Evolutionary conservation across 2,797 vertebrate genomes (phyloP), one percentile per base, ranked within the genome.

Genomic region (Pempheris klunzingeri): DNA sequence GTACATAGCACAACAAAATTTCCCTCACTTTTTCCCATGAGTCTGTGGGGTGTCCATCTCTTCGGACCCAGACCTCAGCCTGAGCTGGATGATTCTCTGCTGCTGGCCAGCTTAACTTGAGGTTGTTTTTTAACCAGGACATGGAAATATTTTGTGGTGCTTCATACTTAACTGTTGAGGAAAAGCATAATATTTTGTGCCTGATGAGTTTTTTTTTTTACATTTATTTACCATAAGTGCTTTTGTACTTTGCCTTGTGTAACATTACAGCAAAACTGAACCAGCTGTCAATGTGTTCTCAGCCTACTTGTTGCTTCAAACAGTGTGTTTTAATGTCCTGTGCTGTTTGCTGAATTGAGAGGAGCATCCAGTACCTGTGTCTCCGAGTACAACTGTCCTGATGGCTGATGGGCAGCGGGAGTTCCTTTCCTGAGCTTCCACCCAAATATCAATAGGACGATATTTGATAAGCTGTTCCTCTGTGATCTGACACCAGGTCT

Each of bases 161-260:
- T 22, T 80, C 66, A 53, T 86, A 92, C 63, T 93, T 94, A 30
- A 94, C 94, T 94, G 82, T 66, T 39, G 49, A 83, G 26, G 8
- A 60, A 62, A 74, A 62, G 46, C 10, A 66, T 47, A 68, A 61
- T 14, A 12, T 14, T 44, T 8, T n/a, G 3, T 57, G 13, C 2
- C 13, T 32, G n/a, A 24, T 26, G 5, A 4, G 49, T 32, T 12
- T 17, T 17, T 5, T 49, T 50, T 17, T 52, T 22, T 11, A 36
- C 18, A 28, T 71, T 28, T 17, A 46, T 24, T 74, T 50, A 7
- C 30, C 53, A 26, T 15, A 64, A 26, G 4, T 61, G 34, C 4
- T 20, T 74, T 26, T 75, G 13, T 52, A 30, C 14, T 34, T 12
- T 2, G 5, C 43, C 11, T 36, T 34, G 39, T 30, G 39, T 32